phyloP scores from a whole-genome alignment of 2,113 vertebrate genomes.

The Platichthys stellatus region DNA sequence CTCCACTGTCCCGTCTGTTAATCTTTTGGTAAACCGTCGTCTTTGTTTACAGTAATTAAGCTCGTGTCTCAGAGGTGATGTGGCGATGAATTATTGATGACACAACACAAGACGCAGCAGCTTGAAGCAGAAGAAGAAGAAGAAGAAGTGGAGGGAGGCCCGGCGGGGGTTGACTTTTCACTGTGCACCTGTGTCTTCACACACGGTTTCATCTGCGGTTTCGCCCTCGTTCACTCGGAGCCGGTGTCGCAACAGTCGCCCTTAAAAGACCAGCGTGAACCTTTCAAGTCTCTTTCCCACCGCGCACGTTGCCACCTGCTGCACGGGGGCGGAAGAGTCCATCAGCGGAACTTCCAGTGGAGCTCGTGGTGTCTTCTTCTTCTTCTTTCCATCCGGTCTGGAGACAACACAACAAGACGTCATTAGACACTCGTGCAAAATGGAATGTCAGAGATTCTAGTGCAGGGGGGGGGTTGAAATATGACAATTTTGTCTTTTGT shows the following conservation, averaged over 20 bases:
- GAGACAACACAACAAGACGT: no score
- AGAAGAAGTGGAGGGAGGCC: background rate
- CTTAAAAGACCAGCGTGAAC: slow-evolving; percentile 57
- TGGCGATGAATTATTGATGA: slow-evolving; percentile 49
- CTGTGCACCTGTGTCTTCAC: slow-evolving; percentile 70
- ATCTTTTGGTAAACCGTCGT: slow-evolving; percentile 10
- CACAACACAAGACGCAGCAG: slow-evolving; percentile 33
- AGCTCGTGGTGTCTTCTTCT: background rate
- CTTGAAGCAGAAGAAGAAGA: background rate
- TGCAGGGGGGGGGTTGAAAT: background rate
- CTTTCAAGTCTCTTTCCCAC: slow-evolving; percentile 52
- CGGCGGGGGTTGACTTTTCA: slow-evolving; percentile 41
- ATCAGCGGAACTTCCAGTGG: slow-evolving; percentile 61
- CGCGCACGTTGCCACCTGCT: slow-evolving; percentile 49
- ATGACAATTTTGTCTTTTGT: background rate
- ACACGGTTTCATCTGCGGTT: slow-evolving; percentile 56
- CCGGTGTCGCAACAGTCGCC: slow-evolving; percentile 71
- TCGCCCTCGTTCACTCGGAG: slow-evolving; percentile 22
- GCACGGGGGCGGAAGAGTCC: slow-evolving; percentile 15
- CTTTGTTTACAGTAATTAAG: slow-evolving; percentile 33
- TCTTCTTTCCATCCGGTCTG: slow-evolving; percentile 23
- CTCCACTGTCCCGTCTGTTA: background rate
- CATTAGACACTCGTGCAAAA: background rate
- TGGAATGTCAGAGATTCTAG: slow-evolving; percentile 12
- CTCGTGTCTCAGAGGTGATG: background rate